Evolutionary conservation across 2,113 vertebrate species (phyloP).

Genomic region (Mesembrinibis cayennensis): DNA sequence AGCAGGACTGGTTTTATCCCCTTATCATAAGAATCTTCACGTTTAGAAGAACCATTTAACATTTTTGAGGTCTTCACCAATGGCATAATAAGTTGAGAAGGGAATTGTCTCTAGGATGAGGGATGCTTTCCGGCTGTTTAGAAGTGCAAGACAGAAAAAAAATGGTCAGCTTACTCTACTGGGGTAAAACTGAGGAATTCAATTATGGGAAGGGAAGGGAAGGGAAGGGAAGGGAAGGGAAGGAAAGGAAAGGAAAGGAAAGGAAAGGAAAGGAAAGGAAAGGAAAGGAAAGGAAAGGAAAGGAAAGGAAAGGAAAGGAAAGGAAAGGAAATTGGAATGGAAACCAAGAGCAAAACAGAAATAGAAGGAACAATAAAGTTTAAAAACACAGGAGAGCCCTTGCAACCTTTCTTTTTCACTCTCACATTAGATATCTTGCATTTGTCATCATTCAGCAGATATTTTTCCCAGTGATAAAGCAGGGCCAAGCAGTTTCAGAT

Average conservation of each 20-base stretch:
- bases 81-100: background rate
- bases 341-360: background rate
- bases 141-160: background rate
- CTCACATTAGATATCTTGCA: background rate
- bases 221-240: no score
- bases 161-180: background rate
- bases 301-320: no score
- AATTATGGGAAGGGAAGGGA: background rate
- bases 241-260: no score
- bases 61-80: background rate
- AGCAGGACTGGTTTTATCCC: no score
- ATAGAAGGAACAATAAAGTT: background rate
- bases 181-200: background rate
- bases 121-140: background rate
- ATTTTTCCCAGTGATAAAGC: background rate
- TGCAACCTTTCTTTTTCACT: background rate
- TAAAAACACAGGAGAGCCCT: accelerated
- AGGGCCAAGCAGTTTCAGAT: background rate
- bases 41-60: background rate
- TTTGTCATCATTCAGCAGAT: background rate
- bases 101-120: background rate
- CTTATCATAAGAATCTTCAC: background rate
- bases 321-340: background rate
- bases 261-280: no score
- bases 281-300: no score